Evolutionary conservation across 2,888 invertebrate genomes (phyloP).

Genomic region (Heliconius charithonia): DNA sequence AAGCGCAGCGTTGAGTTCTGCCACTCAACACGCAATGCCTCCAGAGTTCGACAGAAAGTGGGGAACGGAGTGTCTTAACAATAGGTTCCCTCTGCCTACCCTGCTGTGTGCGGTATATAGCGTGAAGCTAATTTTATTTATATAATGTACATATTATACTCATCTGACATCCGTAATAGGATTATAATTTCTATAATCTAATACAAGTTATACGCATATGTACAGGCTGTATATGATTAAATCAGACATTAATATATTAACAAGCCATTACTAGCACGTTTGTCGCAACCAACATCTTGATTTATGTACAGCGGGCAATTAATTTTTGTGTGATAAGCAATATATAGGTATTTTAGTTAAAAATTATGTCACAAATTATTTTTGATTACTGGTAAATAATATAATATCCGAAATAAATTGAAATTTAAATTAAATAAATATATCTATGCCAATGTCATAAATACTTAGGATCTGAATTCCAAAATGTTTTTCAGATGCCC

Average conservation of each 20-base stretch:
- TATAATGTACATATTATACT: background rate
- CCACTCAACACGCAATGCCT: too few relatives aligned
- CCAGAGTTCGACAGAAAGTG: too few relatives aligned
- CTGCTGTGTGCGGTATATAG: too few relatives aligned
- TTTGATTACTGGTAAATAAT: background rate
- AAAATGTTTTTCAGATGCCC: too few relatives aligned
- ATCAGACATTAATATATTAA: conserved; percentile 36
- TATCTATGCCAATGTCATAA: background rate
- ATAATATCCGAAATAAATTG: background rate
- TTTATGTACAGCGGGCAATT: conserved; percentile 56
- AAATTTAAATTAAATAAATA: background rate
- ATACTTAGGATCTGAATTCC: too few relatives aligned
- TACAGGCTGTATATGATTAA: conserved; percentile 28
- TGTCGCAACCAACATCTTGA: conserved; percentile 45
- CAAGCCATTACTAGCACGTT: conserved; percentile 29
- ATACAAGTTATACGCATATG: conserved; percentile 13
- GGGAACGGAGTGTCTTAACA: too few relatives aligned
- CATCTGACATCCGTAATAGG: conserved; percentile 15
- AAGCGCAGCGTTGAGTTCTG: too few relatives aligned
- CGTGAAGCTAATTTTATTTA: too few relatives aligned
- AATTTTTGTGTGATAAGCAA: conserved; percentile 54
- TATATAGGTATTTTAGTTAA: conserved; percentile 46
- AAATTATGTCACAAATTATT: conserved; percentile 3
- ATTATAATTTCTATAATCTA: conserved; percentile 29
- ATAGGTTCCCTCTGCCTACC: too few relatives aligned